These are phyloP conservation scores for Maniola hyperantus DNA, from an alignment of 2,888 invertebrate species.

Conservation along the genomic window DNA sequence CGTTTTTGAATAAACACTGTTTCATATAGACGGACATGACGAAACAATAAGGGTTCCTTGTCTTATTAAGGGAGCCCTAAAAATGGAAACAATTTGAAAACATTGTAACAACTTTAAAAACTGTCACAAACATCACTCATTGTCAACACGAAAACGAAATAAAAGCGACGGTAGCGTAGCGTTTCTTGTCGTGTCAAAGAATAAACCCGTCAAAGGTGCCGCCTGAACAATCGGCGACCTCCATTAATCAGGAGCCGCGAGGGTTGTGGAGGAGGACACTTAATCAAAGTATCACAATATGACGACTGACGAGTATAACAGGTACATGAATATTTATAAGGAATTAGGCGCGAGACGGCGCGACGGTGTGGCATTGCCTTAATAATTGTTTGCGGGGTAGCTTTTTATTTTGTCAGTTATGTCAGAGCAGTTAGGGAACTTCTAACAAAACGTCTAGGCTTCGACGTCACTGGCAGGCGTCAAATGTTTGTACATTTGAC, in stretches of 20 bases:
- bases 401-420: constrained; percentile 39
- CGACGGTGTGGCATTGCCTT: constrained; percentile 55
- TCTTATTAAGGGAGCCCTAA: background rate
- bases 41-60: background rate
- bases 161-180: constrained; percentile 43
- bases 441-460: too few relatives aligned
- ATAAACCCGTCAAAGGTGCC: constrained; percentile 47
- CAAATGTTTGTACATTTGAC: too few relatives aligned
- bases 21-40: too few relatives aligned
- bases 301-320: constrained; percentile 64
- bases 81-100: constrained; percentile 11
- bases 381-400: constrained; percentile 54
- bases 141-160: constrained; percentile 44
- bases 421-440: too few relatives aligned
- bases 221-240: constrained; percentile 48
- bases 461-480: too few relatives aligned
- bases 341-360: constrained; percentile 62
- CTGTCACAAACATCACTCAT: constrained; percentile 31
- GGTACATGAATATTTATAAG: constrained; percentile 77
- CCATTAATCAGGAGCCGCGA: constrained; percentile 64
- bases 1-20: too few relatives aligned
- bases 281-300: constrained; percentile 81
- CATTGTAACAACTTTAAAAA: constrained; percentile 15
- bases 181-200: constrained; percentile 34
- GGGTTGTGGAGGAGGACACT: constrained; percentile 60